phyloP scores from a whole-genome alignment of 1,140 invertebrate species.

The Rhopalosiphum maidis region DNA sequence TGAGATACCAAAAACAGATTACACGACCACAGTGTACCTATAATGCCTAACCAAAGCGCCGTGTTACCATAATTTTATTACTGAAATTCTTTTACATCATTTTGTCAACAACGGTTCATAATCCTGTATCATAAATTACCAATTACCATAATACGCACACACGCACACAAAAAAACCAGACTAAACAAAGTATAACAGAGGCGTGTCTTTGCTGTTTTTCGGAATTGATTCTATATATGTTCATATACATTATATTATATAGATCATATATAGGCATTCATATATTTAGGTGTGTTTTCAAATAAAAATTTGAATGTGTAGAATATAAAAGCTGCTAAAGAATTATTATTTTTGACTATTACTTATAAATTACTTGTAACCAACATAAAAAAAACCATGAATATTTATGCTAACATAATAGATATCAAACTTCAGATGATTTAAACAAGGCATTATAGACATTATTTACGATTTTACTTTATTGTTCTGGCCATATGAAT shows the following conservation, averaged over 20 bases:
- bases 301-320: background rate
- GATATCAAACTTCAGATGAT: background rate
- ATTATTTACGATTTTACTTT: background rate
- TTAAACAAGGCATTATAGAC: background rate
- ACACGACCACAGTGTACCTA: background rate
- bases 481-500: background rate
- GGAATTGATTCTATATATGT: background rate
- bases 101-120: background rate
- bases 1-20: background rate
- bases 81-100: background rate
- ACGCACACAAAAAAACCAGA: background rate
- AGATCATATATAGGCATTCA: background rate
- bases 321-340: background rate
- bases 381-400: background rate
- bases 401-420: background rate
- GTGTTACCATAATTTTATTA: background rate
- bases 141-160: background rate
- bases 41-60: background rate
- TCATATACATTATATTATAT: background rate
- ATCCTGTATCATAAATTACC: background rate
- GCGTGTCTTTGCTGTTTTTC: background rate
- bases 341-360: background rate
- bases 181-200: background rate
- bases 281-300: background rate
- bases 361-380: background rate